Percentiles rank a stretch among this genome's conserved stretches.
phyloP scores from a whole-genome alignment of 2,113 vertebrate species.

The Crotalus horridus region DNA sequence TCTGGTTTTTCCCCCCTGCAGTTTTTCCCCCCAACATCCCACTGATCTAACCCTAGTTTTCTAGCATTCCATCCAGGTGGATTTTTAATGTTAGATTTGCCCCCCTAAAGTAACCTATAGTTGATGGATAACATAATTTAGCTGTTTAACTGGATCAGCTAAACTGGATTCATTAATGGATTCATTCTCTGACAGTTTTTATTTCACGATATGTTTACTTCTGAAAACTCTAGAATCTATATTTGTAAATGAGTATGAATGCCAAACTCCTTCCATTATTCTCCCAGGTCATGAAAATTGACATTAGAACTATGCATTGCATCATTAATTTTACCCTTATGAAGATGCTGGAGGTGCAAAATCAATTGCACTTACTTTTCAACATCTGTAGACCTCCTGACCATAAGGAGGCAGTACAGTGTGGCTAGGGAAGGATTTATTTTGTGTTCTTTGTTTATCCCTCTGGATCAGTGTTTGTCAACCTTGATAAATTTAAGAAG shows the following conservation, averaged over 20 bases:
- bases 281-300: background rate
- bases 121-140: background rate
- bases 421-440: background rate
- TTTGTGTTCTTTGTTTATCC: background rate
- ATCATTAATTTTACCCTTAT: background rate
- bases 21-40: background rate
- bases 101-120: background rate
- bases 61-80: background rate
- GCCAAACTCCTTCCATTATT: background rate
- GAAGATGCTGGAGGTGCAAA: background rate
- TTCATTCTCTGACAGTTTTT: background rate
- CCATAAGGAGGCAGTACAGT: background rate
- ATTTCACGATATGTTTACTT: background rate
- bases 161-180: background rate
- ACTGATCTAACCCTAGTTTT: background rate
- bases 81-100: background rate
- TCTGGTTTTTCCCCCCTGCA: background rate
- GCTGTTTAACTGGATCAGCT: background rate
- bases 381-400: background rate
- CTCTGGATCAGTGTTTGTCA: background rate
- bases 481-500: background rate
- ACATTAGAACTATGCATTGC: background rate
- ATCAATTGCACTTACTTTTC: background rate
- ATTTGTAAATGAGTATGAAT: background rate
- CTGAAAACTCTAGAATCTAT: background rate